These are phyloP conservation scores for Xestia xanthographa DNA, from an alignment of 2,888 invertebrate species.

Conservation along the genomic window DNA sequence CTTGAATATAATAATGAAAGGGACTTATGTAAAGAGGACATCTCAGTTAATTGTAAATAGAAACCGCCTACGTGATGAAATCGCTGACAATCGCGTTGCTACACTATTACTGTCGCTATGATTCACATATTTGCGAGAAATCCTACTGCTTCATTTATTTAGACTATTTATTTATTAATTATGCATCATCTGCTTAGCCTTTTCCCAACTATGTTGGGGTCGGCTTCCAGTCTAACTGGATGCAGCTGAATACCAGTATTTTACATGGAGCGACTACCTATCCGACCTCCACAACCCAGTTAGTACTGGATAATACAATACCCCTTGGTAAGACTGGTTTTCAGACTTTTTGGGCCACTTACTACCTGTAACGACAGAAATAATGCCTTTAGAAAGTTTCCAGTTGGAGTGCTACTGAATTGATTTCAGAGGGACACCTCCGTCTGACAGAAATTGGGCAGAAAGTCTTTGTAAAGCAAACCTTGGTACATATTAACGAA, in stretches of 20 bases:
- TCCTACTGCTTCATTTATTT: neutral
- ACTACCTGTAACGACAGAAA: no score
- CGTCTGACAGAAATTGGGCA: neutral
- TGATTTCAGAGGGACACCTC: neutral
- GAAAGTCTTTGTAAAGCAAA: neutral
- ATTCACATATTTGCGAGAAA: neutral
- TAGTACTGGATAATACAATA: no score
- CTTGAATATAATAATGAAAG: constrained; percentile 38
- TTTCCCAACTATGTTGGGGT: no score
- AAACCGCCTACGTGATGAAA: constrained; percentile 48
- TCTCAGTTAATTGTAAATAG: constrained; percentile 51
- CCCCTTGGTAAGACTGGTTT: no score
- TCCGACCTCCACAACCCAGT: no score
- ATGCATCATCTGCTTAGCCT: neutral
- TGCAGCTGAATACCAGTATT: no score
- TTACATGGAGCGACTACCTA: no score
- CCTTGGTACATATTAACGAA: neutral
- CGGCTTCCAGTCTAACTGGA: no score
- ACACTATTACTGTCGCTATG: constrained; percentile 29
- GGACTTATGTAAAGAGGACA: constrained; percentile 37
- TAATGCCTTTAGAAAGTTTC: no score
- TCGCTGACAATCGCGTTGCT: constrained; percentile 42
- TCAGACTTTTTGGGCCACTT: no score
- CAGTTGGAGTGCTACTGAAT: neutral
- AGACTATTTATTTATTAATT: neutral